Conservation (phyloP, 1,140 invertebrate genomes). For the Lepidotrigona ventralis region DNA sequence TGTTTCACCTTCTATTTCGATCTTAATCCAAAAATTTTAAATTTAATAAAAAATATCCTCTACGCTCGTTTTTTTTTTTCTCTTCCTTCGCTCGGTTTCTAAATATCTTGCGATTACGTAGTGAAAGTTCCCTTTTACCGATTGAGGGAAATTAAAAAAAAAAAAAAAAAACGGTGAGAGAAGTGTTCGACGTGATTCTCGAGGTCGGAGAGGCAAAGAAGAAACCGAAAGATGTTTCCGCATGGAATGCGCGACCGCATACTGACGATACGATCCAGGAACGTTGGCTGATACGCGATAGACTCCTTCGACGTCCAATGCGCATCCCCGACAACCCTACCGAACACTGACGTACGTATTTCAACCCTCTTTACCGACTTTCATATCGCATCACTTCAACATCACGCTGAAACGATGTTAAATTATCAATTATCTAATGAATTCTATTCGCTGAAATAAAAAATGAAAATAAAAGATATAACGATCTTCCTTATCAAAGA, state of each 20-base stretch:
- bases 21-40: neutral
- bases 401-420: too few species aligned
- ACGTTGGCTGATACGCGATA: constrained; percentile 40
- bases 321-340: constrained; percentile 54
- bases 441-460: neutral
- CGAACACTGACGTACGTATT: constrained; percentile 9
- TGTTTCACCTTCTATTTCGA: neutral
- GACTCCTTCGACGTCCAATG: constrained; percentile 41
- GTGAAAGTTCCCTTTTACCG: neutral
- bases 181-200: neutral
- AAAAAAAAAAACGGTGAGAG: neutral
- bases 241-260: constrained; percentile 68
- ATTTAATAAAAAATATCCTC: neutral
- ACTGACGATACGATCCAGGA: constrained; percentile 58
- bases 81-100: neutral
- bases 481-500: neutral
- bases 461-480: neutral
- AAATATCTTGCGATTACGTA: neutral
- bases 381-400: neutral
- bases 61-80: neutral
- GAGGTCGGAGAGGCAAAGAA: neutral
- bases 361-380: constrained; percentile 35
- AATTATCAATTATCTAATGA: neutral
- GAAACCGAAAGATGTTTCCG: constrained; percentile 59
- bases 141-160: neutral